Evolutionary conservation across 2,113 vertebrate species (phyloP), one percentile per base, ranked within the genome.

Genomic region (Trachemys scripta): DNA sequence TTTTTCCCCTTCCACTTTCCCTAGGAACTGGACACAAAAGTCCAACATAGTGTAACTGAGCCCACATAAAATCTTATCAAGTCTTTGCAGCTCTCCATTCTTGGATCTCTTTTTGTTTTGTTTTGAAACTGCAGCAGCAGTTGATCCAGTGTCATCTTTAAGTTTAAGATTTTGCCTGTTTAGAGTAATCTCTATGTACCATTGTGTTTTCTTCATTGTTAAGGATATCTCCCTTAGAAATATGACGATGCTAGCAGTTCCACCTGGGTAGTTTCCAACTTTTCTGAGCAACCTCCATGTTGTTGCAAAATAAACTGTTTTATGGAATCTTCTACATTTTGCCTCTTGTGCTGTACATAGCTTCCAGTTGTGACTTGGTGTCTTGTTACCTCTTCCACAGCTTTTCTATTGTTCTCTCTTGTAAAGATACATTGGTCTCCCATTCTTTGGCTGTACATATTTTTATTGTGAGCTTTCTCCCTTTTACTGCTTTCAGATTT

Each of bases 401-500:
- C 24, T 95, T 80, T 80, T 13, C 59, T 84, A 8, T 84, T 96
- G 62, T 62, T 87, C n/a, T 87, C 35, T 31, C 31, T 87, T 79
- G 85, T 90, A 79, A 92, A 91, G 56, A 91, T 65, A 75, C 84
- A n/a, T 11, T 88, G 29, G 62, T 89, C 38, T 95, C 53, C 51
- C 57, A 0, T 1, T 93, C 75, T 49, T 38, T 93, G 29, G 29
- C 56, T 80, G 83, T 93, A 47, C 12, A 12, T 96, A 82, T 93
- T 97, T 96, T 87, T 96, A 12, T 86, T 93, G 92, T 90, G 89
- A 89, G 72, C 51, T 72, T 54, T 14, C 22, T 92, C 50, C 42
- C 85, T 53, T 88, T 54, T 94, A 72, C 83, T 95, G 84, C 96
- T 97, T 72, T 97, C 81, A 49, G 80, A 85, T 95, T 89, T 88